phyloP scores from a whole-genome alignment of 1,140 invertebrate species.

The Nasonia longicornis region DNA sequence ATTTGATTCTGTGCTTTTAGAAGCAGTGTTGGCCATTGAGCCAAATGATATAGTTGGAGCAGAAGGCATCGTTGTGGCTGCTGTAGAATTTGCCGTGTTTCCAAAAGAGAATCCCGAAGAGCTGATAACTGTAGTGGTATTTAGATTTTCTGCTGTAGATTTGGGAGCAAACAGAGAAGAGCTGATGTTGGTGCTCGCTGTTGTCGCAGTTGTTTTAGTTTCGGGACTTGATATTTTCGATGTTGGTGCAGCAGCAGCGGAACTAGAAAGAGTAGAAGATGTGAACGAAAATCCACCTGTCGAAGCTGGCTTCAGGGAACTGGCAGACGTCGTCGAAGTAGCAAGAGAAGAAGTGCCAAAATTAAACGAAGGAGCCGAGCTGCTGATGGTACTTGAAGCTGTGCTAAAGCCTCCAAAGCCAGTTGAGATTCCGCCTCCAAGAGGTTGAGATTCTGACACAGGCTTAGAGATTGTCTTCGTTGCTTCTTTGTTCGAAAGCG shows the following conservation, averaged over 20 bases:
- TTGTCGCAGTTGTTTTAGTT: conserved; percentile 14
- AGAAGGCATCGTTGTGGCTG: background rate
- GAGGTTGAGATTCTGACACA: background rate
- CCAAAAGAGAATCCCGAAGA: conserved; percentile 12
- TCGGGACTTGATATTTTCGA: background rate
- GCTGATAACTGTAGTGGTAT: background rate
- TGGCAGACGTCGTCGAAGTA: conserved; percentile 6
- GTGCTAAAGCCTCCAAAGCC: conserved; percentile 8
- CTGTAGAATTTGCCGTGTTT: background rate
- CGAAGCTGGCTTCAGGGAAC: conserved; percentile 1
- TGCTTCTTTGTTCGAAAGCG: conserved; percentile 2
- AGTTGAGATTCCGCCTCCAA: background rate
- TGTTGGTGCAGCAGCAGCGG: background rate
- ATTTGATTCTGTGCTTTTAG: background rate
- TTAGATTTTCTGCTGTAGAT: background rate
- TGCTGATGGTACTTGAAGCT: background rate
- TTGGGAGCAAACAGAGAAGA: conserved; percentile 3
- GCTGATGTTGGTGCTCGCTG: background rate
- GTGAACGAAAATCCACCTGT: conserved; percentile 27
- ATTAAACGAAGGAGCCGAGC: background rate
- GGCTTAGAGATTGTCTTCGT: background rate
- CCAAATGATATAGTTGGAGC: background rate
- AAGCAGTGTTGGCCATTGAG: background rate
- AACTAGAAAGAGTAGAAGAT: conserved; percentile 6
- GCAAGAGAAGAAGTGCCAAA: background rate